phyloP scores from a whole-genome alignment of 2,113 vertebrate genomes.

The Myxocyprinus asiaticus region DNA sequence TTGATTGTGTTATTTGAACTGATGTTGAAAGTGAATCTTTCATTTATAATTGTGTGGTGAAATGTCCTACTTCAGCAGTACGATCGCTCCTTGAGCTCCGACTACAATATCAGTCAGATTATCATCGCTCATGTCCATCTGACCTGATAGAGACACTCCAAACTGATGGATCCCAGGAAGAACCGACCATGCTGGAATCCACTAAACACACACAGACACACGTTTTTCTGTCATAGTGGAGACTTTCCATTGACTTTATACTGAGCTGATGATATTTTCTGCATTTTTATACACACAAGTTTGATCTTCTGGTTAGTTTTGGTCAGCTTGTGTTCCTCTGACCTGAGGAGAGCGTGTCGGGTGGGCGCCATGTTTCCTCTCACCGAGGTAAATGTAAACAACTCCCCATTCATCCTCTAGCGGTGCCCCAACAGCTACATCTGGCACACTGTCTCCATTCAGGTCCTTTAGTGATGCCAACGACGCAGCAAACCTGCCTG shows the following conservation, averaged over 20 bases:
- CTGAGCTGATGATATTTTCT: too few relatives aligned
- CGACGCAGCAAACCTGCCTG: slow-evolving; percentile 79
- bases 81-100: slow-evolving; percentile 71
- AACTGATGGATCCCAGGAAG: slow-evolving; percentile 70
- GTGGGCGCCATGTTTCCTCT: slow-evolving; percentile 57
- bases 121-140: slow-evolving; percentile 76
- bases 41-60: neutral
- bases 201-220: slow-evolving; percentile 61
- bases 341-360: slow-evolving; percentile 51
- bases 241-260: too few relatives aligned
- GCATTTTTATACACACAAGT: too few relatives aligned
- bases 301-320: too few relatives aligned
- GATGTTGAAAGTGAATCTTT: neutral
- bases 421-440: slow-evolving; percentile 83
- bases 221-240: too few relatives aligned
- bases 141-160: slow-evolving; percentile 78
- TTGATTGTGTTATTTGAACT: too few relatives aligned
- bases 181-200: slow-evolving; percentile 65
- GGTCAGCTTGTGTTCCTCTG: too few relatives aligned
- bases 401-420: slow-evolving; percentile 79
- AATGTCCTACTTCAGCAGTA: slow-evolving; percentile 77
- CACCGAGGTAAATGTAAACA: slow-evolving; percentile 81
- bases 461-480: slow-evolving; percentile 75
- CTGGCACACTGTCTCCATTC: slow-evolving; percentile 77
- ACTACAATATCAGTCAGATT: slow-evolving; percentile 76